Evolutionary conservation across 2,113 vertebrate species (phyloP), one percentile per base, ranked within the genome.

Genomic region (Lasiurus borealis): DNA sequence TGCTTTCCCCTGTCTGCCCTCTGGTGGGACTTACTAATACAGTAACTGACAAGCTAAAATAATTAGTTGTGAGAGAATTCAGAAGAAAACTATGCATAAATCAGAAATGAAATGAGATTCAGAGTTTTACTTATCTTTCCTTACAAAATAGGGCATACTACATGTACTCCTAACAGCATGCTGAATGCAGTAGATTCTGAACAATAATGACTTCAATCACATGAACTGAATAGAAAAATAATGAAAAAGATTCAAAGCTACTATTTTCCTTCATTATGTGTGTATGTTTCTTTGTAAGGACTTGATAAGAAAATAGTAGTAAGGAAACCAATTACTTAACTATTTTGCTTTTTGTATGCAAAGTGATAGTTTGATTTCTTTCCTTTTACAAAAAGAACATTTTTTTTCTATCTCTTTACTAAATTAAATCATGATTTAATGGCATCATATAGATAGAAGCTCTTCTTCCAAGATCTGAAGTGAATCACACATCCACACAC

Each of bases 1-100:
- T 93, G 44, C 46, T 87, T 93, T 94, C 3, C 31, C 34, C 52
- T 90, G 23, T 85, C 48, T 92, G 75, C 57, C 66, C 40, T 86
- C 73, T 91, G 73, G 36, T 95, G 85, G 84, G 69, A 77, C 21
- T 68, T 68, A 16, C 2, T 80, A 88, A 85, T 64, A 85, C 83
- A 87, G 15, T 57, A 96, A 76, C 68, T 73, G 46, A 34, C 19
- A 46, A 57, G 29, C 50, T 86, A 72, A 84, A 94, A 62, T 91
- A 91, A 54, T 85, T 64, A 48, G 18, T 11, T 48, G 16, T 31
- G 6, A 62, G 27, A 71, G 34, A 68, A 93, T 34, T 40, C 6
- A 57, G 6, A 84, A 52, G 59, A 76, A 75, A 87, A 86, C 15
- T 62, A 54, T 11, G 59, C 40, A 46, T 34, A 34, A 36, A 29